Base-by-base conservation (phyloP, 2,888 invertebrate genomes). In the Torymus texanus region DNA sequence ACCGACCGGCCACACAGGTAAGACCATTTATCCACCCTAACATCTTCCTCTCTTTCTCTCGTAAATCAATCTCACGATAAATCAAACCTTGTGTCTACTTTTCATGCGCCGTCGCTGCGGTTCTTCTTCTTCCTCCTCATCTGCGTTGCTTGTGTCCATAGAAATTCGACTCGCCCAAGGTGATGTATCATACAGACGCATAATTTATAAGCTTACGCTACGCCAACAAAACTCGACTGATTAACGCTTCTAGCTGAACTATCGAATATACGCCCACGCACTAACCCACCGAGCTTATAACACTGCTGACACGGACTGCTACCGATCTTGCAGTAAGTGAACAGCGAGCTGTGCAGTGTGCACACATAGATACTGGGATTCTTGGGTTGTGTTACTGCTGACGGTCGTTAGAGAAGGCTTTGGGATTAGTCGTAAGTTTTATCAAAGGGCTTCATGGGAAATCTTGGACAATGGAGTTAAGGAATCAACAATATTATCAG, bases 151-250 rank as follows among this genome's bases (percentile, higher is more conserved):
- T 21, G 51, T 21, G 24, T 10, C 56, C 16, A n/a, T 50, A 89
- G 89, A 90, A 89, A 84, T 85, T 89, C 84, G 90, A 90, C 1
- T 88, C 89, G 41, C 8, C 8, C 74, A 90, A 89, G 90, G 90
- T 90, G 84, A 89, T 87, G 85, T 75, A 78, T 82, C 59, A 68
- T 67, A 59, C 68, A 78, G 79, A 5, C 5, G 16, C 21, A 13
- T 24, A 53, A 71, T 65, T 77, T 65, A 59, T 51, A 16, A 13
- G 65, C 41, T 29, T 41, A 41, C 8, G 62, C 68, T 56, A 62
- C 53, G 2, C n/a, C n/a, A 13, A 16, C 24, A 71, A 21, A 16
- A 29, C 29, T 24, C 59, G 14, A 50, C 77, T 58, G 29, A 74
- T 74, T 74, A 74, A 70, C 70, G 70, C 58, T 67, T 56, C 24